Base-by-base conservation (phyloP, 2,888 invertebrate genomes). In the Antheraea assamensis region DNA sequence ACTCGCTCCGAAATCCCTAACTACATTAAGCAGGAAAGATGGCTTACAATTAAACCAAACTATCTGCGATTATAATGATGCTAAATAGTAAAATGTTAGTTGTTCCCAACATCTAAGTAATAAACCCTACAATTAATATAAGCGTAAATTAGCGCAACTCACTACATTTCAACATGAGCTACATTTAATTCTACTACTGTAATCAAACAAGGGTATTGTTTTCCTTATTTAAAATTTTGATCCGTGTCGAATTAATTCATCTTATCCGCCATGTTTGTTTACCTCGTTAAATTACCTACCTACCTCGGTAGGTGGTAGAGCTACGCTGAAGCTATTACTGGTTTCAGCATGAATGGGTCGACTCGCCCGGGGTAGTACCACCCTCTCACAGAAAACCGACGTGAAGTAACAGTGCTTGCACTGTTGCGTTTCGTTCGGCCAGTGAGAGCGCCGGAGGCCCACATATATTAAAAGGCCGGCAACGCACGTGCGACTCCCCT, bases 1-100 rank as follows among this genome's bases (percentile, higher is more conserved):
- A 35, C 68, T 68, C 68, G 13, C 35, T 68, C 35, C 35, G 10
- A 68, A 68, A 68, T 68, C 31, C 68, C 31, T 68, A 68, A 68
- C 21, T 68, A 68, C 35, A 64, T 64, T 64, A 64, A 30, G 27
- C 30, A 64, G 27, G 61, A 64, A 64, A 64, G 61, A 64, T 64
- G 61, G 61, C 15, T 64, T 64, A 64, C 61, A 27, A 17, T 64
- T 21, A 21, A 30, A 27, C 61, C 27, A 64, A 64, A 17, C 5
- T 64, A 64, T 64, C 61, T 64, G 27, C 30, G 61, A 64, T 30
- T 64, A 64, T 30, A 64, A 30, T 17, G 61, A 17, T 19, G 61
- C 27, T 61, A 24, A 10, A 27, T 27, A 27, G 30, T 17, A 64
- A 27, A 19, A 27, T 64, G 61, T 30, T 27, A 30, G 17, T 30